These are phyloP conservation scores for Phenganax marumi DNA, from an alignment of 92 coral and sea anemone species.

Conservation along the genomic window DNA sequence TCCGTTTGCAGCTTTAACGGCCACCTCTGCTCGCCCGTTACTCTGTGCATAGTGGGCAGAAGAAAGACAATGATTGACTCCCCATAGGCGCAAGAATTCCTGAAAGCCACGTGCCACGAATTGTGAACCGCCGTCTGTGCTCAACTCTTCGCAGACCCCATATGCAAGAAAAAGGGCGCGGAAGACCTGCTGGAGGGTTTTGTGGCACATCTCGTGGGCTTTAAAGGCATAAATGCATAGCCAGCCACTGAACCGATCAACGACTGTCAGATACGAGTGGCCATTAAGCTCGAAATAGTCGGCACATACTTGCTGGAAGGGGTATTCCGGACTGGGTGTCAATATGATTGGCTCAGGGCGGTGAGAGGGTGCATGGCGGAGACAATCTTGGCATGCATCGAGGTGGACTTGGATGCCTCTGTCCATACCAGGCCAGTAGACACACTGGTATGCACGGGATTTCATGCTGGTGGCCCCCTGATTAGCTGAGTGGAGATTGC, in stretches of 20 bases:
- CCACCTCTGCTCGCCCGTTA: conserved; percentile 48
- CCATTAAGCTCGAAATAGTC: conserved; percentile 20
- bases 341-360: conserved; percentile 1
- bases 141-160: conserved; percentile 11
- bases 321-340: conserved; percentile 19
- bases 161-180: conserved; percentile 25
- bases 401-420: not conserved
- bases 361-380: conserved; percentile 21
- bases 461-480: conserved; percentile 18
- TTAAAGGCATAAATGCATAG: conserved; percentile 33
- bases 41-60: not conserved
- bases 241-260: conserved; percentile 52
- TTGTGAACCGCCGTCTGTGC: conserved; percentile 14
- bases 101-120: conserved; percentile 3
- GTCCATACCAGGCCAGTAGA: not conserved
- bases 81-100: conserved; percentile 29
- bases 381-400: conserved; percentile 20
- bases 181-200: conserved; percentile 2
- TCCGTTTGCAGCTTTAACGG: too few species aligned
- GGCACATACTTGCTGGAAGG: conserved; percentile 1
- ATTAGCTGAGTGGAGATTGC: conserved; percentile 31
- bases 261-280: conserved; percentile 36
- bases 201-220: conserved; percentile 19
- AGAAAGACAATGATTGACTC: conserved; percentile 20
- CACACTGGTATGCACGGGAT: conserved; percentile 10